Evolutionary conservation across 2,888 invertebrate genomes (phyloP).

Genomic region (Sialis fuliginosa): DNA sequence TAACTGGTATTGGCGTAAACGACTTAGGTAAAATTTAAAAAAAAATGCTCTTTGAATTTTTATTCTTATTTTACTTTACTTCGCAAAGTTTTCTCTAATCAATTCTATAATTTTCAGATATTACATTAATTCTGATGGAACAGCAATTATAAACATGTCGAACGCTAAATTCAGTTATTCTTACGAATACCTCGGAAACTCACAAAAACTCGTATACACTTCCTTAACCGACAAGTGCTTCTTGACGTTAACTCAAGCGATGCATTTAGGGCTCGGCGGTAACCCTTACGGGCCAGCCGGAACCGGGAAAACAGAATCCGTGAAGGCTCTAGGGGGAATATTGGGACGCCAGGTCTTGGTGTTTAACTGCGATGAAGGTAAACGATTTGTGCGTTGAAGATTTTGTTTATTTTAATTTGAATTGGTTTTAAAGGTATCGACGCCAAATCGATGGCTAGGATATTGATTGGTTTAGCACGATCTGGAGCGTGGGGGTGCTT

Average conservation of each 20-base stretch:
- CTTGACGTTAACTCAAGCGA: constrained; percentile 87
- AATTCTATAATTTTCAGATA: constrained; percentile 32
- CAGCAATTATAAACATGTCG: constrained; percentile 71
- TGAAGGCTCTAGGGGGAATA: constrained; percentile 82
- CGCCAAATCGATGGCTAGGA: constrained; percentile 82
- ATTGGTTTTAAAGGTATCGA: constrained; percentile 64
- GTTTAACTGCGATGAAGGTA: constrained; percentile 88
- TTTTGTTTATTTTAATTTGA: constrained; percentile 3
- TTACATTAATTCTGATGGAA: constrained; percentile 40
- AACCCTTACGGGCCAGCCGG: constrained; percentile 99
- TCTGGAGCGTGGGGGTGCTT: constrained; percentile 98
- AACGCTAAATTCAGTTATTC: constrained; percentile 90
- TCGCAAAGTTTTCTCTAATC: too few species aligned
- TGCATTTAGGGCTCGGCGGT: constrained; percentile 91
- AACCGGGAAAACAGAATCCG: constrained; percentile 97
- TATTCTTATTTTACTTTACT: constrained; percentile 7
- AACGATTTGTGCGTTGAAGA: not conserved
- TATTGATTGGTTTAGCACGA: constrained; percentile 82
- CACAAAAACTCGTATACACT: constrained; percentile 86
- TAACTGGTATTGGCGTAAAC: constrained; percentile 94
- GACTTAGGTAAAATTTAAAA: constrained; percentile 44
- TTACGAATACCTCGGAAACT: constrained; percentile 96
- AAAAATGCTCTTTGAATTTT: not conserved
- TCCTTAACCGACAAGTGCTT: constrained; percentile 95
- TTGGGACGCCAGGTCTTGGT: constrained; percentile 84